A percentile compares a stretch with the other conserved stretches of the same genome.
phyloP scores from a whole-genome alignment of 2,797 vertebrate species.

The Hypotaenidia okinawae region DNA sequence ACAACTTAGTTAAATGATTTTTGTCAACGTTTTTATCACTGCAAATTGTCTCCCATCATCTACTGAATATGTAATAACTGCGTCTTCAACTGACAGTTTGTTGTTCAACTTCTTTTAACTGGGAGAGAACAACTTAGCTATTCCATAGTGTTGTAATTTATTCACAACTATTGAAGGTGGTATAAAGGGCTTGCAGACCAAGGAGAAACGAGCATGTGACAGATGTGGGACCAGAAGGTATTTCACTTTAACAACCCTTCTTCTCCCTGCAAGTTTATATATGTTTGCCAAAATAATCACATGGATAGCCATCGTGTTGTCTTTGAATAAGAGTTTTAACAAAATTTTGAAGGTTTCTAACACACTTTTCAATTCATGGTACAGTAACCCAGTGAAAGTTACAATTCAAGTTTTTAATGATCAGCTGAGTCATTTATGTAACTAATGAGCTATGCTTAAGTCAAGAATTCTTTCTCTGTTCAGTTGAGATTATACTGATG shows the following conservation, averaged over 20 bases:
- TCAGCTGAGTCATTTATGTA: neutral
- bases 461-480: neutral
- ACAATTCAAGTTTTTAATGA: neutral
- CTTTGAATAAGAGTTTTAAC: neutral
- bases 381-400: neutral
- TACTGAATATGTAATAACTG: neutral
- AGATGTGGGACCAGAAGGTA: neutral
- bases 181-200: neutral
- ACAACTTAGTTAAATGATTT: neutral
- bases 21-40: neutral
- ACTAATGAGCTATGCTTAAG: neutral
- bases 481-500: neutral
- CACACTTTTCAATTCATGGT: neutral
- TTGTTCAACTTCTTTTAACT: neutral
- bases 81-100: neutral
- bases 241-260: neutral
- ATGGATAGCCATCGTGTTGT: neutral
- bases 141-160: neutral
- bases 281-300: neutral
- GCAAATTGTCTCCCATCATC: neutral
- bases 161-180: neutral
- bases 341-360: neutral
- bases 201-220: neutral
- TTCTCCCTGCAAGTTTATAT: neutral
- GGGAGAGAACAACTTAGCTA: neutral